phyloP scores from a whole-genome alignment of 2,797 vertebrate species.

The Eleutherodactylus coqui region DNA sequence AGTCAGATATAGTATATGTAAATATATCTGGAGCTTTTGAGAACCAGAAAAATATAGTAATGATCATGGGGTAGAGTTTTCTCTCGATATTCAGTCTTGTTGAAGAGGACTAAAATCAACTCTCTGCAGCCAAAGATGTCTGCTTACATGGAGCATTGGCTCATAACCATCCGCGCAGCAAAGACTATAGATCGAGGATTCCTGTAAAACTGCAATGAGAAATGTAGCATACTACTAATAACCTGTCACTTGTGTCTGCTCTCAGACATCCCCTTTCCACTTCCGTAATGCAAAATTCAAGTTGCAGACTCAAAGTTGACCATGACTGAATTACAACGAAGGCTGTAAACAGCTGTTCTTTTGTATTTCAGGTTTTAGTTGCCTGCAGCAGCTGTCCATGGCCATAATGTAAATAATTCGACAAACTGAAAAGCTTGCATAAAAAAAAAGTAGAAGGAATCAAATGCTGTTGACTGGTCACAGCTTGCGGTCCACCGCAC shows the following conservation, averaged over 20 bases:
- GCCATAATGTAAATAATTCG: constrained; percentile 6
- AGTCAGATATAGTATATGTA: too few species aligned
- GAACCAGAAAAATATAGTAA: neutral
- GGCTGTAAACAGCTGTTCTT: constrained; percentile 9
- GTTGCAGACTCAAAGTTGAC: neutral
- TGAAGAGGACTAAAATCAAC: neutral
- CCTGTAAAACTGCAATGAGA: constrained; percentile 1
- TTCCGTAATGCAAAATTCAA: constrained; percentile 1
- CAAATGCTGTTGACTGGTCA: constrained; percentile 36
- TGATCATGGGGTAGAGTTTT: neutral
- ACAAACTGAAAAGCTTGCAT: constrained; percentile 9
- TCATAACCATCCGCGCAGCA: neutral
- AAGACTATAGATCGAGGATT: neutral
- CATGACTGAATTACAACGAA: constrained; percentile 10
- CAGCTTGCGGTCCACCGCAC: constrained; percentile 33
- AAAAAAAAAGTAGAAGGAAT: neutral
- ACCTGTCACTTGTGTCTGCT: neutral
- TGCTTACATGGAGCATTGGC: neutral
- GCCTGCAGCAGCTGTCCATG: constrained; percentile 32
- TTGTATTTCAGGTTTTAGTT: constrained; percentile 14
- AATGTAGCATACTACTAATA: neutral
- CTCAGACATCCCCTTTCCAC: neutral
- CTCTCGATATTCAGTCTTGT: neutral
- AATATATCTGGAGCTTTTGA: neutral
- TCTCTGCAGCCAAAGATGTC: neutral